Evolutionary conservation across 2,888 invertebrate genomes (phyloP), one percentile per base, ranked within the genome.

Genomic region (Gymnosoma rotundatum): DNA sequence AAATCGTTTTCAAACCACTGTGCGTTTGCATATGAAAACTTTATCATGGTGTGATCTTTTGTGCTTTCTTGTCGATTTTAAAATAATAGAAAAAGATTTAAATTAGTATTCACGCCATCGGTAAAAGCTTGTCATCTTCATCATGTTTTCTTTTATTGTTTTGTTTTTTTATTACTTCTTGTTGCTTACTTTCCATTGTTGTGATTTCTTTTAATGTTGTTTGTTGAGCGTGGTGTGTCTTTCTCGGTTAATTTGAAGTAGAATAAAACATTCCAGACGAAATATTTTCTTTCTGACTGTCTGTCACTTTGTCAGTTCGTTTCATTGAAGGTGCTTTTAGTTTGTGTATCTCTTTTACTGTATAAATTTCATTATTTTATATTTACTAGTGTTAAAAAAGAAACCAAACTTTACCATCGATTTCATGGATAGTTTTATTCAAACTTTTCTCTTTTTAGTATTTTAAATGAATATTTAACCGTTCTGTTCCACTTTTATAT

Each of bases 41-140:
- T 74, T 70, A 84, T 78, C 78, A 42, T 56, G 38, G 80, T 80
- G 76, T 80, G 76, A 84, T 84, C 78, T 67, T 63, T 14, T 52
- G 52, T 42, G 63, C 67, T 84, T 84, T 84, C 64, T 84, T 64
- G 76, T 69, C 76, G 69, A 74, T 81, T 84, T 70, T 36, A 54
- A 64, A 61, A 56, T 42, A 54, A 74, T 48, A 60, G 54, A 76
- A 54, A 58, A 56, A 61, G 25, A 45, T 32, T 42, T 6, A 80
- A 81, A 81, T 74, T 84, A 84, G 81, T 84, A 84, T 84, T 84
- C 81, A 81, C 84, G 75, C 78, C 81, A 78, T 73, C 80, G 67
- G 64, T 69, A 73, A 76, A 72, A 72, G 63, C 84, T 80, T 66
- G 72, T 61, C 72, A 67, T 83, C 72, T 61, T 83, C 75, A 80